These are phyloP conservation scores for Callospermophilus lateralis DNA, from an alignment of 2,113 vertebrate species.

Conservation along the genomic window DNA sequence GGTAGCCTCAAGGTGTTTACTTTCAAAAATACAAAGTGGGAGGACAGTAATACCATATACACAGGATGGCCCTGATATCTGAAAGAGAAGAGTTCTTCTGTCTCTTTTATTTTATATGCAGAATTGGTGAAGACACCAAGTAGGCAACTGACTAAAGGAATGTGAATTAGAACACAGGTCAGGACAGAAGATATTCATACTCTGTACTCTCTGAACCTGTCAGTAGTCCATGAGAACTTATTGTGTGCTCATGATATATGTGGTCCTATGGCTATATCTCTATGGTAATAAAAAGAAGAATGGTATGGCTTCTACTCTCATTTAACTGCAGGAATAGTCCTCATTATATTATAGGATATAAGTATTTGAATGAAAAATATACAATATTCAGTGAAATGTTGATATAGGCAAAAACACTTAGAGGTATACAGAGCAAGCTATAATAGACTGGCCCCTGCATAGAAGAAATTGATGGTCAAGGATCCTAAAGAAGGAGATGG, in stretches of 20 bases:
- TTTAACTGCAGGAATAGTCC: not conserved
- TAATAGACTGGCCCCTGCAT: rapidly evolving
- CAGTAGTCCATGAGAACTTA: not conserved
- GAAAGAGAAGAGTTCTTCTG: not conserved
- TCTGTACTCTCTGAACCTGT: rapidly evolving
- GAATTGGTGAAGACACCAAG: not conserved
- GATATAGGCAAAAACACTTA: not conserved
- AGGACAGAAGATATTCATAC: not conserved
- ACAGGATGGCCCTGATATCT: not conserved
- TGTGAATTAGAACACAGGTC: not conserved
- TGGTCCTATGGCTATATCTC: not conserved
- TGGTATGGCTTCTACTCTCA: not conserved
- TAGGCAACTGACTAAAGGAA: rapidly evolving
- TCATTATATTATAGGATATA: not conserved
- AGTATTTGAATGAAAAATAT: not conserved
- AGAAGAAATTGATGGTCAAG: not conserved
- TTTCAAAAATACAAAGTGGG: not conserved
- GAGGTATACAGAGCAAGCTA: not conserved
- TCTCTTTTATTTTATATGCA: not conserved
- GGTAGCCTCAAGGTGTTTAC: not conserved
- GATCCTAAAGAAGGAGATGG: no score
- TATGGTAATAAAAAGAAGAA: not conserved
- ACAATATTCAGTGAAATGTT: not conserved
- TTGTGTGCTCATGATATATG: not conserved
- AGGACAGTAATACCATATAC: not conserved